phyloP scores from a whole-genome alignment of 2,888 invertebrate genomes.

The Pycnomerus fuliginosus region DNA sequence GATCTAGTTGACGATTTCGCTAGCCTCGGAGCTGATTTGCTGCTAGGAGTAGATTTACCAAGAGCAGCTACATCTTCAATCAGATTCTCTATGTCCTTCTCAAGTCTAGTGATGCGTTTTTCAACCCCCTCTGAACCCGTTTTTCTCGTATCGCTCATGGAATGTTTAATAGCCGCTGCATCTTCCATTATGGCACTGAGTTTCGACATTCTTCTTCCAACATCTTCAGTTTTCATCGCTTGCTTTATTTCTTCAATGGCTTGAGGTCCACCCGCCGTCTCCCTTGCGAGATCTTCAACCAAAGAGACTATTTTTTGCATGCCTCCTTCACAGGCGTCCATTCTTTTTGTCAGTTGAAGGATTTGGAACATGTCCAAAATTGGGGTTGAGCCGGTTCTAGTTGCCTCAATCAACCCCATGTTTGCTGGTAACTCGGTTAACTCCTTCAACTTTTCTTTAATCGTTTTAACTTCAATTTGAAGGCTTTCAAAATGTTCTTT shows the following conservation, averaged over 20 bases:
- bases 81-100: not conserved
- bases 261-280: constrained; percentile 23
- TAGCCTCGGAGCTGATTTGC: too few relatives aligned
- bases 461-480: constrained; percentile 46
- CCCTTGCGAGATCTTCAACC: constrained; percentile 59
- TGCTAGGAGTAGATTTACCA: too few relatives aligned
- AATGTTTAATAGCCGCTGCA: not conserved
- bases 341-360: constrained; percentile 62
- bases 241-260: not conserved
- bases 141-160: too few relatives aligned
- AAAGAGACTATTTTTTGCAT: constrained; percentile 63
- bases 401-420: constrained; percentile 50
- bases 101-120: not conserved
- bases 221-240: not conserved
- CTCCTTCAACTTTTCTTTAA: constrained; percentile 48
- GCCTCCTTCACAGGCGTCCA: constrained; percentile 64
- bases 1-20: too few relatives aligned
- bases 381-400: constrained; percentile 46
- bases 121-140: not conserved
- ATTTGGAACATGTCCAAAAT: constrained; percentile 67
- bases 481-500: constrained; percentile 45
- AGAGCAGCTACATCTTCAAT: not conserved
- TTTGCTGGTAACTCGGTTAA: constrained; percentile 51
- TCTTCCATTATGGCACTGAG: too few relatives aligned
- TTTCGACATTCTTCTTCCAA: too few relatives aligned